Base-by-base conservation (phyloP, 2,888 invertebrate genomes). In the Xestobium rufovillosum region DNA sequence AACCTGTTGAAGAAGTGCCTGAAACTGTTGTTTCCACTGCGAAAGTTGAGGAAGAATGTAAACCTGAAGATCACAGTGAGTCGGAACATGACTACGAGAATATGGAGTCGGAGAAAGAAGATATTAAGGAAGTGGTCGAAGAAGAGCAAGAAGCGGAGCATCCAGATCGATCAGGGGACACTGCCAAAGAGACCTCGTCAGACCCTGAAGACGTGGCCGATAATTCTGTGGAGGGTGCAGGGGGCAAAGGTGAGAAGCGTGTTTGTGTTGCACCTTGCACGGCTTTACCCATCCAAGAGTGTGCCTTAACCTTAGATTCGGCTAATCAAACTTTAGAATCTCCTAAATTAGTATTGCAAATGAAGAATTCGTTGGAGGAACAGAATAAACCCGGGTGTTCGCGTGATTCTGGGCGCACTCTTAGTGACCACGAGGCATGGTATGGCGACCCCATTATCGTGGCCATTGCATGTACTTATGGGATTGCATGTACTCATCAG, bases 401-500 rank as follows among this genome's bases (percentile, higher is more conserved):
- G 30, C 26, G 36, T 28, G 47, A 48, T 38, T 19, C 37, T 38
- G 45, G 51, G 51, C 51, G 52, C 49, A 51, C 51, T 49, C 48
- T 48, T 42, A 47, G 46, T 39, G 47, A 48, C 41, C 44, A 35
- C 38, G 27, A 43, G 46, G 58, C 68, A 66, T 77, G 76, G 76
- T 74, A 73, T 69, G 70, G 71, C 43, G 65, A 66, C 66, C 68
- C 73, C 53, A 68, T 78, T 70, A 75, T 76, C 61, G 66, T 82
- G 69, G 73, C 80, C 69, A 71, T 83, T 72, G 81, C 83, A 76
- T 82, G 81, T 70, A 75, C 81, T 57, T 80, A 81, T 70, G 78
- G 81, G 60, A 61, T 80, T 70, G 76, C 79, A 74, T 74, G 78
- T 65, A 71, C 75, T 50, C 77, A 78, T 61, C 76, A 79, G 65